Evolutionary conservation across 92 coral and sea anemone species (phyloP), one percentile per base, ranked within the genome.

Genomic region (Desmophyllum pertusum): DNA sequence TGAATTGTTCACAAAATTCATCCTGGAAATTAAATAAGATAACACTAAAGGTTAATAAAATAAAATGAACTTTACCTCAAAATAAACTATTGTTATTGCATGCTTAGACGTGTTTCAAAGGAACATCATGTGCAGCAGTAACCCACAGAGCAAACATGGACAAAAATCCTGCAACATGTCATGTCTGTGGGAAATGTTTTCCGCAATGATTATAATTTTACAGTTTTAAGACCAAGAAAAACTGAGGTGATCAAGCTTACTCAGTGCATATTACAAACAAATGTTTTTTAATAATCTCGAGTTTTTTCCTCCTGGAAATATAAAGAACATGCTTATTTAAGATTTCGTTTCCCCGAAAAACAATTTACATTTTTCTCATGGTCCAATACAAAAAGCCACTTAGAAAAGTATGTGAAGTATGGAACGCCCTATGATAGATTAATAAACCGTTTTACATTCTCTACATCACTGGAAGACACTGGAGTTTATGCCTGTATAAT

Each of bases 1-100:
- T 89, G 57, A 97, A 97, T 57, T 94, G 96, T 65, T 94, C 97
- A 67, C 78, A 83, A 81, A 97, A 94, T 19, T 93, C 92, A 29
- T 97, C 98, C 99, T 97, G 87, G 6, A 78, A 14, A 78, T 23
- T 52, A 38, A 69, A 36, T 83, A 87, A 35, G 81, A 13, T 14
- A 48, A 33, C 37, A 21, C n/a, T 33, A 39, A n/a, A 41, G n/a
- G 52, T 53, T 51, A 70, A 19, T 30, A 38, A 57, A 55, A 23
- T 27, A 35, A 9, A 5, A 36, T 45, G 37, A 19, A 40, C 43
- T 38, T 2, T 35, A n/a, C 39, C 3, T 11, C 17, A 25, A 80
- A 45, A n/a, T n/a, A n/a, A 33, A 64, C 42, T 21, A 36, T 6
- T 6, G 23, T 19, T 36, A 39, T 67, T 23, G 74, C 86, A 57